Conservation (phyloP, 2,113 vertebrate genomes). For the Microcebus griseorufus region DNA sequence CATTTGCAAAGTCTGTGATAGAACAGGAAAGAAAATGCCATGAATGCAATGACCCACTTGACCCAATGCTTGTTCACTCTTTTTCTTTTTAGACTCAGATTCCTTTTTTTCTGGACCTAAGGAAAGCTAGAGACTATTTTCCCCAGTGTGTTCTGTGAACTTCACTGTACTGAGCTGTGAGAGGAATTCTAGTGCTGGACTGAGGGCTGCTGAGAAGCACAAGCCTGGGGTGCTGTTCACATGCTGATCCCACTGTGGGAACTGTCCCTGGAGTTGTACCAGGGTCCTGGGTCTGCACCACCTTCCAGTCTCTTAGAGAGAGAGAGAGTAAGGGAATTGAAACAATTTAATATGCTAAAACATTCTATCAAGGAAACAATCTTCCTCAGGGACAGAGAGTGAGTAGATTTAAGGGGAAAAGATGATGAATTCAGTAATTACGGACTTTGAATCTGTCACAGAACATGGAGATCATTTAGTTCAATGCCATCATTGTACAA, state of each 20-base stretch:
- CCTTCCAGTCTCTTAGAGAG: background rate
- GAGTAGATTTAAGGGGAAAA: background rate
- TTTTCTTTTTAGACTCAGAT: background rate
- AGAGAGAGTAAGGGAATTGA: background rate
- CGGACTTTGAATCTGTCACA: background rate
- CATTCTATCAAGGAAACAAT: background rate
- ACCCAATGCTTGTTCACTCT: background rate
- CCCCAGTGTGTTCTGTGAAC: background rate
- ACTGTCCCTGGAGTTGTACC: background rate
- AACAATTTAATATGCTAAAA: background rate
- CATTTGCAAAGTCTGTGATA: conserved; percentile 95
- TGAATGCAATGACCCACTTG: background rate
- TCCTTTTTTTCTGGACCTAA: background rate
- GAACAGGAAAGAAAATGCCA: conserved; percentile 45
- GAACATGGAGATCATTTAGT: background rate
- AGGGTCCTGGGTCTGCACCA: background rate
- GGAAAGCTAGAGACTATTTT: background rate
- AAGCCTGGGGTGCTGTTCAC: background rate
- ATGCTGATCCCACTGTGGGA: background rate
- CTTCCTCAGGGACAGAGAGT: background rate
- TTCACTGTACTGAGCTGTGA: background rate
- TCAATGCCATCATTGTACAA: conserved; percentile 19
- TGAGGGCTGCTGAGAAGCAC: background rate
- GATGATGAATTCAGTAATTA: background rate
- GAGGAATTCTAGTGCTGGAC: background rate